Conservation (phyloP, 2,113 vertebrate genomes). For the Morone saxatilis region DNA sequence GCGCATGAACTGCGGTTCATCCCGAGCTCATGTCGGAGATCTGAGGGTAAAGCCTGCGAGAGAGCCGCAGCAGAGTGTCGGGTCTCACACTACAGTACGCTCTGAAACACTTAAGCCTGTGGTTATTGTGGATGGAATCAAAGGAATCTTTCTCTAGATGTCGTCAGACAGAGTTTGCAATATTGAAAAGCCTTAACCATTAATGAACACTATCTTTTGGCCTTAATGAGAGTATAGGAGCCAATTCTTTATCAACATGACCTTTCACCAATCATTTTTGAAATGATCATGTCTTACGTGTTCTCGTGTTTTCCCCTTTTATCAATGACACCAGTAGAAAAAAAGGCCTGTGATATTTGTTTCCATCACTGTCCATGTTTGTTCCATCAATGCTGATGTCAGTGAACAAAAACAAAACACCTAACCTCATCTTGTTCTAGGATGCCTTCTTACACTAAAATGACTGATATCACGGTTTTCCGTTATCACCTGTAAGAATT, state of each 20-base stretch:
- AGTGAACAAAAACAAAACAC: constrained; percentile 62
- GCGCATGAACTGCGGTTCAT: constrained; percentile 24
- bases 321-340: constrained; percentile 37
- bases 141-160: constrained; percentile 34
- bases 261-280: constrained; percentile 70
- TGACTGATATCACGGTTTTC: background rate
- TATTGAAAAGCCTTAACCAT: constrained; percentile 69
- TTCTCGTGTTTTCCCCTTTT: constrained; percentile 28
- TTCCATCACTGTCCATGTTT: constrained; percentile 34
- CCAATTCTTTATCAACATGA: constrained; percentile 66
- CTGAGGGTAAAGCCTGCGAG: constrained; percentile 18
- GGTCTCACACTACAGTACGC: constrained; percentile 25
- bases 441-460: constrained; percentile 47
- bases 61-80: constrained; percentile 29
- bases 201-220: constrained; percentile 63
- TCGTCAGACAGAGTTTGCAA: constrained; percentile 36
- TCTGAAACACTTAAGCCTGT: constrained; percentile 69
- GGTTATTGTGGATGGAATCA: constrained; percentile 61
- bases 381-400: constrained; percentile 42
- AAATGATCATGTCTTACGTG: constrained; percentile 59
- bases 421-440: constrained; percentile 51
- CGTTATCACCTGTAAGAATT: constrained; percentile 11
- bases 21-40: constrained; percentile 20
- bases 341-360: constrained; percentile 48
- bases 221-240: constrained; percentile 45